phyloP scores from a whole-genome alignment of 2,797 vertebrate genomes.

The Anabas testudineus region DNA sequence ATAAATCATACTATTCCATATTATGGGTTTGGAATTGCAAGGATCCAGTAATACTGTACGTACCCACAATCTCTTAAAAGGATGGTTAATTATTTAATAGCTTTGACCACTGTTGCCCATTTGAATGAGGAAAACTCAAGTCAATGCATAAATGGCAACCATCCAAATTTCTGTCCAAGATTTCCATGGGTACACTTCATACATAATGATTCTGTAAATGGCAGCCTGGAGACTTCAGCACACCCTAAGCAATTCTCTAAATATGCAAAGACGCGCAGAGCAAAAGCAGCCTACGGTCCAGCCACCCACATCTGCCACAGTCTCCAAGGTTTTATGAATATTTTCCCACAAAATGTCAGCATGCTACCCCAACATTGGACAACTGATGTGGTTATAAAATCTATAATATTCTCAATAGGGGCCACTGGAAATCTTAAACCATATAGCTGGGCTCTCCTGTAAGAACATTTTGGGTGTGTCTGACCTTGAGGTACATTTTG shows the following conservation, averaged over 20 bases:
- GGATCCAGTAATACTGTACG: neutral
- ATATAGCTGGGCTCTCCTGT: conserved; percentile 6
- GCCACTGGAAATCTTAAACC: conserved; percentile 27
- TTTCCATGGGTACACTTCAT: conserved; percentile 48
- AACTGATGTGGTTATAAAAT: conserved; percentile 46
- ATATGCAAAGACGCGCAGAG: conserved; percentile 45
- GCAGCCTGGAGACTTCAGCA: conserved; percentile 40
- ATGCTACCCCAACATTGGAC: conserved; percentile 15
- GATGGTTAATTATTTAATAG: conserved; percentile 50
- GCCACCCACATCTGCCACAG: conserved; percentile 38
- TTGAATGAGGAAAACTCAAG: conserved; percentile 27
- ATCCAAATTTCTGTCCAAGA: conserved; percentile 44
- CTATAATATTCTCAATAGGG: conserved; percentile 28
- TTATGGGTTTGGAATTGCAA: conserved; percentile 5
- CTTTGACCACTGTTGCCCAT: conserved; percentile 26
- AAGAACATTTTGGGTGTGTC: neutral
- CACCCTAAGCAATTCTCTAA: conserved; percentile 39
- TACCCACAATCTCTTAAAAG: conserved; percentile 33
- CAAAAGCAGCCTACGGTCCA: conserved; percentile 8
- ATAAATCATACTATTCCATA: conserved; percentile 14
- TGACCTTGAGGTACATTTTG: neutral
- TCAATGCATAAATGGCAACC: conserved; percentile 24
- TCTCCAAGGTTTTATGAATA: conserved; percentile 44
- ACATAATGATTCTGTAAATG: conserved; percentile 54
- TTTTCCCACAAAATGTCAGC: conserved; percentile 45